These are phyloP conservation scores for Melipona beecheii DNA, from an alignment of 2,888 invertebrate species.

Conservation along the genomic window DNA sequence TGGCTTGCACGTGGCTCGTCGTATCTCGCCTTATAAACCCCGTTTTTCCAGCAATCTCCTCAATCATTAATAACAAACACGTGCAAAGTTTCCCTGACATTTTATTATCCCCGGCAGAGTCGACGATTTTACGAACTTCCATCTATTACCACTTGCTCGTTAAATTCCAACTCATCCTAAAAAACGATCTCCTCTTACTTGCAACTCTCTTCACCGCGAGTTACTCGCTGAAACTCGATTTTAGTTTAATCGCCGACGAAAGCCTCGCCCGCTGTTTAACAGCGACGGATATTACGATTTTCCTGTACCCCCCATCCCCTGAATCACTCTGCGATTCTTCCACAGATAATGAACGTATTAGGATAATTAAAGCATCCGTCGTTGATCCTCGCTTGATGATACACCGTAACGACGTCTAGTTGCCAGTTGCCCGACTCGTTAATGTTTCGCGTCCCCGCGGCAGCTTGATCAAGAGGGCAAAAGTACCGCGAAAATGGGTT, in stretches of 20 bases:
- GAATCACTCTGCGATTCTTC: constrained; percentile 43
- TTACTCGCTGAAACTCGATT: too few species aligned
- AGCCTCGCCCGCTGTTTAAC: background rate
- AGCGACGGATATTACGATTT: constrained; percentile 38
- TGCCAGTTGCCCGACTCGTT: constrained; percentile 51
- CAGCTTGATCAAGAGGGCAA: background rate
- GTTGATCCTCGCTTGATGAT: constrained; percentile 25
- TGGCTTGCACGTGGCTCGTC: too few species aligned
- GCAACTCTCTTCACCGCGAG: too few species aligned
- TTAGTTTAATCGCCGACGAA: background rate
- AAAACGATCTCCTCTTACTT: too few species aligned
- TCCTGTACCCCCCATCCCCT: constrained; percentile 4
- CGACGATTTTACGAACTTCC: too few species aligned
- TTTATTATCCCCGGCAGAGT: too few species aligned
- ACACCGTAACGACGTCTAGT: constrained; percentile 27
- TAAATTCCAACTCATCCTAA: too few species aligned
- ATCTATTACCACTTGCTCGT: too few species aligned
- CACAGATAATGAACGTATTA: constrained; percentile 60
- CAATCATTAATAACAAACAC: too few species aligned
- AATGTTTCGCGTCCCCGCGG: constrained; percentile 54
- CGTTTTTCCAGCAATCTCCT: too few species aligned
- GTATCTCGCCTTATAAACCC: too few species aligned
- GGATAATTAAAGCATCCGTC: constrained; percentile 64
- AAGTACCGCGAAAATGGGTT: constrained; percentile 51
- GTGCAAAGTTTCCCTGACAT: too few species aligned